phyloP scores from a whole-genome alignment of 2,797 vertebrate genomes.

The Typhlichthys subterraneus region DNA sequence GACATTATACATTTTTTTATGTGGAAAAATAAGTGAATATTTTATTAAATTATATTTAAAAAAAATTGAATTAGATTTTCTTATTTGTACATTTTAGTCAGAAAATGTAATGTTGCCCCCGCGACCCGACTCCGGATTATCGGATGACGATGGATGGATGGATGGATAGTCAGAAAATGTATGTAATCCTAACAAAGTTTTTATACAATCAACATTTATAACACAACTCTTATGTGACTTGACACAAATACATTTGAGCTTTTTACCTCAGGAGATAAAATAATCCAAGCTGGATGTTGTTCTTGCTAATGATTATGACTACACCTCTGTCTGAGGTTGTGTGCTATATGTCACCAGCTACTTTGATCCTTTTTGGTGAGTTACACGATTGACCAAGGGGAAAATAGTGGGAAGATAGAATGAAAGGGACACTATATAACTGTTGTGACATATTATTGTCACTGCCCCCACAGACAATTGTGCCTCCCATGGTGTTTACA shows the following conservation, averaged over 20 bases:
- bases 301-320: neutral
- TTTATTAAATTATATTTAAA: too few relatives aligned
- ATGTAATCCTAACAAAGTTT: neutral
- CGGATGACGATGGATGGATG: too few relatives aligned
- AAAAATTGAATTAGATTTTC: too few relatives aligned
- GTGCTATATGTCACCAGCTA: too few relatives aligned
- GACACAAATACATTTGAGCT: too few relatives aligned
- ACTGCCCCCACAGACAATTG: constrained; percentile 3
- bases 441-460: constrained; percentile 4
- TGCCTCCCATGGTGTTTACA: constrained; percentile 51
- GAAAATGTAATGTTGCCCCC: neutral
- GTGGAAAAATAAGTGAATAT: too few relatives aligned
- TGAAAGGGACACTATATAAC: neutral
- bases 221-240: too few relatives aligned
- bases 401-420: neutral
- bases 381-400: neutral
- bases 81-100: neutral
- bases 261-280: too few relatives aligned
- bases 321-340: neutral
- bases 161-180: neutral
- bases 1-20: too few relatives aligned
- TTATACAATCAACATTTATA: too few relatives aligned
- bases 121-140: too few relatives aligned
- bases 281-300: neutral
- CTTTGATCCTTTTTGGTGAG: neutral